phyloP scores from a whole-genome alignment of 2,797 vertebrate species.

The Tapera naevia region DNA sequence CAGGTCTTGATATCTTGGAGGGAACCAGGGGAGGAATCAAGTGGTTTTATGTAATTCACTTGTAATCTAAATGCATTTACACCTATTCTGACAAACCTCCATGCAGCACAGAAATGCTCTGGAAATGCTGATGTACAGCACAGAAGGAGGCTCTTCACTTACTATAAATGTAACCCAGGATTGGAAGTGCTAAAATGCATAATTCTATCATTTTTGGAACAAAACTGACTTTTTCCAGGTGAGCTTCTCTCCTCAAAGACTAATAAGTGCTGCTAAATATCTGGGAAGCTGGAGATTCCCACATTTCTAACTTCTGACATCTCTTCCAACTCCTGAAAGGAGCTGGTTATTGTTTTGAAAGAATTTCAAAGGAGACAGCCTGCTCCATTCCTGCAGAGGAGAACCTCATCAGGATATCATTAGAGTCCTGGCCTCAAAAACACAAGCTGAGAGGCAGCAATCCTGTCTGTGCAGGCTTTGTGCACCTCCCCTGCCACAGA shows the following conservation, averaged over 20 bases:
- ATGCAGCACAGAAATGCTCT: neutral
- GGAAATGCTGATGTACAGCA: neutral
- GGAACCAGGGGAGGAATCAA: neutral
- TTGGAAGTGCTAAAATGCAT: neutral
- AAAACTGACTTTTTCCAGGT: neutral
- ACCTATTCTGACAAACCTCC: neutral
- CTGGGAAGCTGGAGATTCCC: neutral
- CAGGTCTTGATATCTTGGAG: neutral
- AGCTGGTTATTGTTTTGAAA: neutral
- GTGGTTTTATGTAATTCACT: accelerated
- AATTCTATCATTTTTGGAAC: neutral
- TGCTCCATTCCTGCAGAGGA: neutral
- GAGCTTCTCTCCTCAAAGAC: neutral
- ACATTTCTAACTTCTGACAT: neutral
- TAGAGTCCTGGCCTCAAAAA: neutral
- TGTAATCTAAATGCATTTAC: neutral
- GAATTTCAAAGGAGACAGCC: neutral
- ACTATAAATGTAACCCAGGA: neutral
- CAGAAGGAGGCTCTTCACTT: neutral
- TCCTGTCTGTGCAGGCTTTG: neutral
- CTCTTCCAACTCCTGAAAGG: neutral
- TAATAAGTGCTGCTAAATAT: neutral
- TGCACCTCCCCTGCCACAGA: neutral
- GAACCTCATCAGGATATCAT: neutral
- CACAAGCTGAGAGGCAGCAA: neutral